Percentiles rank a stretch among this genome's conserved stretches.
Conservation (phyloP, 2,888 invertebrate genomes). For the Himalopsyche tibetana region DNA sequence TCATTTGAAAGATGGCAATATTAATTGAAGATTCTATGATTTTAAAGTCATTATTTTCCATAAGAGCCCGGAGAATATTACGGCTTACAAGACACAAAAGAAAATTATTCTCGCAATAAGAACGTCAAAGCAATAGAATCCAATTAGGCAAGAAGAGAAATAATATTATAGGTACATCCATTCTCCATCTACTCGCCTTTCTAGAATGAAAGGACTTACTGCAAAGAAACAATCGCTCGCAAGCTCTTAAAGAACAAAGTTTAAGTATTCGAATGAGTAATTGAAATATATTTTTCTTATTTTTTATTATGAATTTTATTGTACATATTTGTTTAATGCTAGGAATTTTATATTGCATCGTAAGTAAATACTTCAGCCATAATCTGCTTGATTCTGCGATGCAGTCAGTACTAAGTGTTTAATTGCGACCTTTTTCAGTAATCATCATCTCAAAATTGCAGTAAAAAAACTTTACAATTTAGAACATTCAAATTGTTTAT, state of each 20-base stretch:
- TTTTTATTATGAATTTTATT: neutral
- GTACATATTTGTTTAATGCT: no score
- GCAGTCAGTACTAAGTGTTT: no score
- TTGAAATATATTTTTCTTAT: neutral
- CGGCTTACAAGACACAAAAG: slow-evolving; percentile 55
- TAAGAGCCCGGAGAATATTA: slow-evolving; percentile 51
- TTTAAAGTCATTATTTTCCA: slow-evolving; percentile 28
- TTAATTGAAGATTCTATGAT: slow-evolving; percentile 25
- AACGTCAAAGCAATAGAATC: slow-evolving; percentile 58
- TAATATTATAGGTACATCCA: neutral
- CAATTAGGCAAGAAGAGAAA: slow-evolving; percentile 53
- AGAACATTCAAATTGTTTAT: no score
- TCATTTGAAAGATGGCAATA: slow-evolving; percentile 31
- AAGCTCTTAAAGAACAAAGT: slow-evolving; percentile 10
- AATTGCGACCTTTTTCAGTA: no score
- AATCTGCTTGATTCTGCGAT: no score
- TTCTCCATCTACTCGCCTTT: neutral
- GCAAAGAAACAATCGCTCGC: slow-evolving; percentile 26
- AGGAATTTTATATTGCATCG: no score
- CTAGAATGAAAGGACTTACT: slow-evolving; percentile 8
- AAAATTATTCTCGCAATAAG: slow-evolving; percentile 56
- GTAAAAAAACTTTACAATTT: no score
- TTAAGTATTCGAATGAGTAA: neutral
- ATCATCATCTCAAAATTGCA: no score
- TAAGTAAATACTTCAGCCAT: no score